Percentiles rank a stretch among this genome's conserved stretches.
These are phyloP conservation scores for Pelosia muscerda DNA, from an alignment of 2,888 invertebrate species.

Conservation along the genomic window DNA sequence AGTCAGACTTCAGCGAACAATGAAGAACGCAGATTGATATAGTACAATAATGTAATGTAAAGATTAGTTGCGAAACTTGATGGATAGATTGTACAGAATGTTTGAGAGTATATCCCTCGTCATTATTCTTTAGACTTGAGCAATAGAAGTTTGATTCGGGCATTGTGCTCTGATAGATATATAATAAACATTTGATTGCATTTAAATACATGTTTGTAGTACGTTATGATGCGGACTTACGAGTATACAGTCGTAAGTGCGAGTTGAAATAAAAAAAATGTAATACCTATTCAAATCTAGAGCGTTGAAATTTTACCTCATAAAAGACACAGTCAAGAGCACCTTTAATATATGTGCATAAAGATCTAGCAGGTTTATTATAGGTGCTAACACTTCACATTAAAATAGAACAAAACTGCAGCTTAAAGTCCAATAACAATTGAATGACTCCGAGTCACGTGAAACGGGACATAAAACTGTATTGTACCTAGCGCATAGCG, in stretches of 20 bases:
- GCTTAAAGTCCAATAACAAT: slow-evolving; percentile 32
- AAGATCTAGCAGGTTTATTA: slow-evolving; percentile 24
- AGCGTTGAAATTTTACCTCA: neutral
- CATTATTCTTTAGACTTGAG: slow-evolving; percentile 41
- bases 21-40: slow-evolving; percentile 50
- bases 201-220: neutral
- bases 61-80: slow-evolving; percentile 56
- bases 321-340: slow-evolving; percentile 7
- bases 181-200: slow-evolving; percentile 15
- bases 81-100: slow-evolving; percentile 51
- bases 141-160: slow-evolving; percentile 44
- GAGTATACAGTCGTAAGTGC: neutral
- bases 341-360: slow-evolving; percentile 26
- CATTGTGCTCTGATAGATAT: slow-evolving; percentile 22
- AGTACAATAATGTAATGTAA: slow-evolving; percentile 49
- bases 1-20: slow-evolving; percentile 54
- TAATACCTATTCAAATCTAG: neutral
- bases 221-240: neutral
- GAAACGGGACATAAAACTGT: slow-evolving; percentile 39
- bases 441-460: slow-evolving; percentile 48
- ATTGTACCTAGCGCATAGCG: slow-evolving; percentile 1
- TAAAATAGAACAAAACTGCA: slow-evolving; percentile 28
- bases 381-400: slow-evolving; percentile 21
- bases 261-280: neutral
- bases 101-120: slow-evolving; percentile 37